A percentile compares a stretch with the other conserved stretches of the same genome.
phyloP scores from a whole-genome alignment of 1,140 invertebrate species.

The Lepeophtheirus salmonis region DNA sequence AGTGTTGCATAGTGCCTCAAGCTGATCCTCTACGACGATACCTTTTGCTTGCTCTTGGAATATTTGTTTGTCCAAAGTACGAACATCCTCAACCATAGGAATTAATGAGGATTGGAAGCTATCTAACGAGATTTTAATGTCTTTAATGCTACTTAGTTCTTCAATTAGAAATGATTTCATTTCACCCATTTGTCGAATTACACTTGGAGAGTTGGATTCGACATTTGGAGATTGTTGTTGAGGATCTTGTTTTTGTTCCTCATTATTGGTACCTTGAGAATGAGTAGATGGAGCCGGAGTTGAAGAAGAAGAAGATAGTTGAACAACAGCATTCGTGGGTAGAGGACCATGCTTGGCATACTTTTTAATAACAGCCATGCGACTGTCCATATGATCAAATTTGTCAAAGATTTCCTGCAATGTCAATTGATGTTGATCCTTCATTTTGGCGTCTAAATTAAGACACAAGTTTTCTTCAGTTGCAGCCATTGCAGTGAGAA shows the following conservation, averaged over 20 bases:
- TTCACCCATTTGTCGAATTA: not conserved
- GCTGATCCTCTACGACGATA: slow-evolving; percentile 5
- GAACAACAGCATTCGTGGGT: not conserved
- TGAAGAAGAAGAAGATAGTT: not conserved
- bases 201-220: not conserved
- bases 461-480: not conserved
- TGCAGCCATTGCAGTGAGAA: not conserved
- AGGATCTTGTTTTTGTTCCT: too few species aligned
- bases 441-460: not conserved
- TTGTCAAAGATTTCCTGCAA: slow-evolving; percentile 2
- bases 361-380: slow-evolving; percentile 4
- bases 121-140: not conserved
- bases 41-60: not conserved
- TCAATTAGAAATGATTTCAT: not conserved
- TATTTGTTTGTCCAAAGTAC: not conserved
- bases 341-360: slow-evolving; percentile 5
- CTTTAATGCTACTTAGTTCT: not conserved
- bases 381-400: slow-evolving; percentile 4
- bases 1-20: not conserved
- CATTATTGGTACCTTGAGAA: not conserved
- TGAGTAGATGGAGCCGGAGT: not conserved
- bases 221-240: not conserved
- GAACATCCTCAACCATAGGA: slow-evolving; percentile 2
- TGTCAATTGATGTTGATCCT: slow-evolving; percentile 1
- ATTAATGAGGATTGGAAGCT: not conserved